Evolutionary conservation across 2,888 invertebrate species (phyloP).

Genomic region (Ecdyonurus torrentis): DNA sequence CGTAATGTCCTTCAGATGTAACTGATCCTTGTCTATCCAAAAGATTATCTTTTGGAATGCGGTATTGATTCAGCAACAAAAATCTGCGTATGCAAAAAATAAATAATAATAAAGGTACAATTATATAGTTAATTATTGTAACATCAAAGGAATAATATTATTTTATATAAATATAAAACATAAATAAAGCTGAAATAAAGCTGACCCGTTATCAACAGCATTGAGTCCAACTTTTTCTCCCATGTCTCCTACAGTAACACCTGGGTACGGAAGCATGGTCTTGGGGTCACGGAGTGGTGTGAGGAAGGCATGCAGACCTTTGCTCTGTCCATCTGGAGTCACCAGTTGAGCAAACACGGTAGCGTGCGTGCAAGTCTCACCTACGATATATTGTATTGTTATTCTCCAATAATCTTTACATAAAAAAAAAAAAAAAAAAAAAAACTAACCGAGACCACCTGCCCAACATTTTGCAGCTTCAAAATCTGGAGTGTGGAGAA

Average conservation of each 20-base stretch:
- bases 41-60: conserved; percentile 29
- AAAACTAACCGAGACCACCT: conserved; percentile 67
- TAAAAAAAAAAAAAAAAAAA: no score
- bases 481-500: conserved; percentile 58
- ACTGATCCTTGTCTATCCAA: conserved; percentile 33
- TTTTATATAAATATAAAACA: no score
- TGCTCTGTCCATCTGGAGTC: conserved; percentile 55
- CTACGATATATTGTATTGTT: conserved; percentile 26
- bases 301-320: conserved; percentile 80
- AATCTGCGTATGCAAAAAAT: conserved; percentile 21
- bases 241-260: conserved; percentile 78
- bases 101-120: no score
- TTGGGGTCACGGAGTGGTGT: conserved; percentile 68
- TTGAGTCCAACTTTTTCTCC: conserved; percentile 84
- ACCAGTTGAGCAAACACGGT: conserved; percentile 80
- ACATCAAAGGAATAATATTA: no score
- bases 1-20: conserved; percentile 30
- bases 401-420: no score
- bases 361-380: conserved; percentile 69
- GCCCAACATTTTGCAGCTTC: conserved; percentile 77
- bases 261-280: conserved; percentile 61
- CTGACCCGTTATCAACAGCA: conserved; percentile 81
- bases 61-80: conserved; percentile 27
- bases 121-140: no score
- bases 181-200: no score